These are phyloP conservation scores for Drosophila seguyi DNA, from an alignment of 1,140 invertebrate genomes.

Conservation along the genomic window DNA sequence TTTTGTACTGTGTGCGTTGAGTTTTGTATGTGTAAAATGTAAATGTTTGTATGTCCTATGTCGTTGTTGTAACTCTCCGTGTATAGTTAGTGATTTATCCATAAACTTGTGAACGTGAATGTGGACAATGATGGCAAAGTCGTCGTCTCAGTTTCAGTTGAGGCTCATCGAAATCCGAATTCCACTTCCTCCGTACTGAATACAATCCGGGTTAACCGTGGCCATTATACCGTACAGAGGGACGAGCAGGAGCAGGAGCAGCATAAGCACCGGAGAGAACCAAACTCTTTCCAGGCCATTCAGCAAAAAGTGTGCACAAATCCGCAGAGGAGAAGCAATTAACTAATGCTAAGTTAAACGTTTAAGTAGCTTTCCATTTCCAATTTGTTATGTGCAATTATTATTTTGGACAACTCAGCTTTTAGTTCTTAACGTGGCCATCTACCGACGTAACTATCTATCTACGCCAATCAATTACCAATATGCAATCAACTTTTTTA, in stretches of 20 bases:
- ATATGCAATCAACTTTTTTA: constrained; percentile 39
- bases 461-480: constrained; percentile 42
- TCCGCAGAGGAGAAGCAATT: constrained; percentile 31
- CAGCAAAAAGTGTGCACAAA: constrained; percentile 39
- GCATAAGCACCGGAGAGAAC: not conserved
- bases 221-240: constrained; percentile 16
- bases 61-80: constrained; percentile 60
- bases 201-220: constrained; percentile 25
- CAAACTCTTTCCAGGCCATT: constrained; percentile 28
- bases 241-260: not conserved
- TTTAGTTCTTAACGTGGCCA: constrained; percentile 71
- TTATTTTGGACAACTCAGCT: constrained; percentile 55
- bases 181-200: constrained; percentile 21
- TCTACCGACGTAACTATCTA: constrained; percentile 34
- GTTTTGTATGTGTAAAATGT: constrained; percentile 62
- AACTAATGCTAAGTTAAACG: constrained; percentile 44
- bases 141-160: constrained; percentile 41
- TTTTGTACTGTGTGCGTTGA: constrained; percentile 76
- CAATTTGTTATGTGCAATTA: constrained; percentile 56
- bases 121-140: constrained; percentile 44
- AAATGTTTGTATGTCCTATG: constrained; percentile 68
- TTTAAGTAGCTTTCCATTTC: constrained; percentile 48
- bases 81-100: constrained; percentile 65
- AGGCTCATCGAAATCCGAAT: constrained; percentile 40
- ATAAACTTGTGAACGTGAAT: constrained; percentile 40